Percentiles rank a stretch among this genome's conserved stretches.
These are phyloP conservation scores for Pitta sordida DNA, from an alignment of 2,113 vertebrate genomes.

Conservation along the genomic window DNA sequence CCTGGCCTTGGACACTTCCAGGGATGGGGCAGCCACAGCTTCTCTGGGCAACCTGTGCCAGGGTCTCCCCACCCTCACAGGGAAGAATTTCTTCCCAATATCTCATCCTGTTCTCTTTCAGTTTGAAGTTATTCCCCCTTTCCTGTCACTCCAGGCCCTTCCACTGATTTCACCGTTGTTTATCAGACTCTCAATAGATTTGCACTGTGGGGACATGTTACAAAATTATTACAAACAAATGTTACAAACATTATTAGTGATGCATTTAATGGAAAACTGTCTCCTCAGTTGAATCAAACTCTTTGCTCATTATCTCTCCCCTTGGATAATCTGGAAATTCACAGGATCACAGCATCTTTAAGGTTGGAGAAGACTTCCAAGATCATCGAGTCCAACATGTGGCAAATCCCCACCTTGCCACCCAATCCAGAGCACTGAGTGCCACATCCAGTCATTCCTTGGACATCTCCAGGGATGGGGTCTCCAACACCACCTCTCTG, in stretches of 20 bases:
- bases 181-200: neutral
- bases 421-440: neutral
- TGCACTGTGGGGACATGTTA: fast-evolving
- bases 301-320: neutral
- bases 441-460: fast-evolving
- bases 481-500: neutral
- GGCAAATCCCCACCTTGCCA: neutral
- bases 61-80: neutral
- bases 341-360: fast-evolving
- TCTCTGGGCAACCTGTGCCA: neutral
- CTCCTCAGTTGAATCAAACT: neutral
- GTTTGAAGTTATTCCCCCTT: neutral
- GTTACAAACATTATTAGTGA: neutral
- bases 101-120: neutral
- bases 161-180: neutral
- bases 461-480: neutral
- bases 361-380: neutral
- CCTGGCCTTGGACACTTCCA: neutral
- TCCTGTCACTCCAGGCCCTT: neutral
- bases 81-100: neutral
- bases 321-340: neutral
- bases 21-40: neutral
- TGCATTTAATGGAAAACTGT: neutral
- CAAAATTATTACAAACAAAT: neutral
- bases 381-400: fast-evolving